Base-by-base conservation (phyloP, 2,888 invertebrate genomes). In the Trachelus stipa region DNA sequence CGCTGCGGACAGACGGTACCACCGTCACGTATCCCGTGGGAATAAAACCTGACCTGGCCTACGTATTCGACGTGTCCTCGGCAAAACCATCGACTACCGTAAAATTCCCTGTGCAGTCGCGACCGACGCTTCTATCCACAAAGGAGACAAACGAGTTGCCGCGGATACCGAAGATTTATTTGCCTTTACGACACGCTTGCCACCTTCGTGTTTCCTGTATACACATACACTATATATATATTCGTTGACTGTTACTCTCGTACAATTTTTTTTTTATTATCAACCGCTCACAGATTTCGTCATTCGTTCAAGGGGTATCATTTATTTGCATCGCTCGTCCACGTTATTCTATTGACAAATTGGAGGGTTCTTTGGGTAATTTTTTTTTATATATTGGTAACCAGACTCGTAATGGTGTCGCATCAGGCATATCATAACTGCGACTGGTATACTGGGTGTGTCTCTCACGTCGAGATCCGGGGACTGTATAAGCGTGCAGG, bases 401-500 rank as follows among this genome's bases (percentile, higher is more conserved):
- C 69, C 30, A 69, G 11, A 31, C 69, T 0, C 30, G 11, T 30
- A 69, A 69, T 33, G 31, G 9, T 34, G 71, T 71, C 31, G 31
- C 71, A 30, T 71, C 71, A 71, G 31, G 31, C 71, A 31, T 15
- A 71, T 69, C 30, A 69, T 34, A 34, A 31, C 31, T 15, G 31
- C 31, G 12, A 12, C 15, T 11, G 69, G 4, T 30, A 69, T 15
- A 15, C 71, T 79, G 81, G 83, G 84, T 82, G 84, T 85, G 83
- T 84, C 84, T 83, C 82, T 81, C 23, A 2, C 33, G 71, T 31
- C 71, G 31, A 75, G 74, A 78, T 83, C 83, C 85, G 81, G 85
- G 85, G 85, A 87, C 86, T 87, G 84, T 87, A 89, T 90, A 89
- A 90, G 89, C 90, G 23, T 91, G 90, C 88, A 87, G 88, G 87